Conservation (phyloP, 2,113 vertebrate genomes). For the Hipposideros armiger region DNA sequence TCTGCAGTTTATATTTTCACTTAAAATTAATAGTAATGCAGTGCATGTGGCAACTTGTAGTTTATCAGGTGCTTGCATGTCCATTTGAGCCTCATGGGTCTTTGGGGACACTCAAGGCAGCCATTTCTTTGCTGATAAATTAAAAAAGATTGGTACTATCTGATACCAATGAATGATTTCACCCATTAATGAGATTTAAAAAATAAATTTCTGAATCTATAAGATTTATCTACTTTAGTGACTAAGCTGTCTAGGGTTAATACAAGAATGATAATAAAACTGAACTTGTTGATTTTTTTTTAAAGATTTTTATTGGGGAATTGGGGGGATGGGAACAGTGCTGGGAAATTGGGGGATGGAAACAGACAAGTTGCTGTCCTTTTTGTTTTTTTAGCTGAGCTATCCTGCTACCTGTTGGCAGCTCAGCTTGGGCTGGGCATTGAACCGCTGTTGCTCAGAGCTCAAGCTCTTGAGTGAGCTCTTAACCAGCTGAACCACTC, state of each 20-base stretch:
- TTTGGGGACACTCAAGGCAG: not conserved
- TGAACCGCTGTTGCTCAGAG: no score
- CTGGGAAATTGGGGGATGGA: no score
- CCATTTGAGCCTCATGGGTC: not conserved
- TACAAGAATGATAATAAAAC: not conserved
- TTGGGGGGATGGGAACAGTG: no score
- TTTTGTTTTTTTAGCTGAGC: no score
- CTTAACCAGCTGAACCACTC: no score
- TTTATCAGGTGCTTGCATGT: not conserved
- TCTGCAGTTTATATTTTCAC: not conserved
- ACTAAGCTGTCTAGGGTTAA: not conserved
- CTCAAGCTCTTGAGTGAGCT: no score
- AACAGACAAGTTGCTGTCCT: no score
- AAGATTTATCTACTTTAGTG: not conserved
- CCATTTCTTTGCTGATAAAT: not conserved
- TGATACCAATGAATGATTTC: constrained; percentile 1
- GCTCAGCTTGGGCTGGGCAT: no score
- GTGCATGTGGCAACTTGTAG: not conserved
- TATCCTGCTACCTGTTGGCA: no score
- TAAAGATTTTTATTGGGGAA: no score
- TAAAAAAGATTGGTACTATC: not conserved
- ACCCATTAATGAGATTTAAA: not conserved
- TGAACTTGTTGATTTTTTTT: not conserved
- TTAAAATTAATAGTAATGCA: not conserved
- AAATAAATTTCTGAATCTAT: not conserved